Base-by-base conservation (phyloP, 2,113 vertebrate species). In the Anthoscopus minutus region DNA sequence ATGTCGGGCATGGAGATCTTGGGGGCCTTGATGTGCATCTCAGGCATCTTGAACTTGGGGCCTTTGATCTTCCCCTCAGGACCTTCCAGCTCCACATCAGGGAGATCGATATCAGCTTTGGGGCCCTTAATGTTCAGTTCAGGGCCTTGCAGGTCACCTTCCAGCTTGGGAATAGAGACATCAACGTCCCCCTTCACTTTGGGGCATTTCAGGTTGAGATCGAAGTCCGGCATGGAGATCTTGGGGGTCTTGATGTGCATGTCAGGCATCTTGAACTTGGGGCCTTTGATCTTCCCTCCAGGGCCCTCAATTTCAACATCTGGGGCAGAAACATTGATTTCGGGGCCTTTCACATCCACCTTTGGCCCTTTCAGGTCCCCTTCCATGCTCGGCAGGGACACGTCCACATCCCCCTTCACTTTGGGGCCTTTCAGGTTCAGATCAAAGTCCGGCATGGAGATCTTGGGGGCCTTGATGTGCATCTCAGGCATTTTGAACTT, bases 221-320 rank as follows among this genome's bases (percentile, higher is more conserved):
- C 98, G 0, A 98, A 11, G 14, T 98, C 97, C 0, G 98, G 97
- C 96, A 98, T 96, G 48, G 97, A 97, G 47, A 98, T 93, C 24
- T 97, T 95, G 7, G 97, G 97, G 3, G 93, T 51, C 17, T 95
- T 96, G 15, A 97, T 2, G 7, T 97, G 40, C 96, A 98, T 92
- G 14, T 97, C 96, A 0, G 98, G 97, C 96, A 97, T 89, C 81
- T 97, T 96, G 8, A 98, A 22, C 42, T 72, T 96, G 13, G 97
- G 96, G 0, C 92, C 78, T 50, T 98, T 96, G 60, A 98, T 18
- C 89, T 73, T 57, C 10, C 81, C 93, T 1, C 97, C 97, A 0
- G 97, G 96, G 0, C 92, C 45, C 42, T 97, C 82, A 14, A 97
- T 4, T 15, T 98, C 91, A 5, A 97, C 7, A 30, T 73, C 45